Base-by-base conservation (phyloP, 2,888 invertebrate genomes). In the Pristionchus arcanus region DNA sequence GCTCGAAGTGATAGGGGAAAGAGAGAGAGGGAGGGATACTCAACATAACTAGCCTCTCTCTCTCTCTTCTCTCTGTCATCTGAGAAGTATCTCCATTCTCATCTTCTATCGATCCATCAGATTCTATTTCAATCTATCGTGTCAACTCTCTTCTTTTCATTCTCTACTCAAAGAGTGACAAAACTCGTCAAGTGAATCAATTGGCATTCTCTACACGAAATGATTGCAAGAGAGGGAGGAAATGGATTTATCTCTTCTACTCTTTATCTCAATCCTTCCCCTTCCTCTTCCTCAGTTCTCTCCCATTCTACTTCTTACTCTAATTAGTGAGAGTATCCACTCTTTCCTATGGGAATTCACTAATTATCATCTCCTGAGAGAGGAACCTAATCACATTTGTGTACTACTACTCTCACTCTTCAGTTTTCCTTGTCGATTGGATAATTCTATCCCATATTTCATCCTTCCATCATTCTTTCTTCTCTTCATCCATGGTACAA, bases 11-110 rank as follows among this genome's bases (percentile, higher is more conserved):
- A 81, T 81, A 81, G 81, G 81, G 74, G 49, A 81, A 49, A 49
- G 81, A 84, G 83, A 49, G 85, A 85, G 85, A 83, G 83, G 25
- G 85, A 85, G 85, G 28, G 81, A 81, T 81, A 81, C 84, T 84
- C 84, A 84, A 59, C 84, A 63, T 84, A 28, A 84, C 84, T 84
- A 55, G 59, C 84, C 84, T 59, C 55, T 63, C 34, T 31, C 84
- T 84, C 59, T 59, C 42, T 49, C 42, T 42, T 42, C 42, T 49
- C 84, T 63, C 81, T 81, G 81, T 81, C 81, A 81, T 53, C 81
- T 81, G 81, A 81, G 81, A 81, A 81, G 81, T 81, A 81, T 81
- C 81, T 49, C 81, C 81, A 81, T 81, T 81, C 81, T 28, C 31
- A 19, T 21, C 74, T 34, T 74, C 74, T 37, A 74, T 74, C 74